Evolutionary conservation across 2,797 vertebrate species (phyloP).

Genomic region (Cossypha polioptera): DNA sequence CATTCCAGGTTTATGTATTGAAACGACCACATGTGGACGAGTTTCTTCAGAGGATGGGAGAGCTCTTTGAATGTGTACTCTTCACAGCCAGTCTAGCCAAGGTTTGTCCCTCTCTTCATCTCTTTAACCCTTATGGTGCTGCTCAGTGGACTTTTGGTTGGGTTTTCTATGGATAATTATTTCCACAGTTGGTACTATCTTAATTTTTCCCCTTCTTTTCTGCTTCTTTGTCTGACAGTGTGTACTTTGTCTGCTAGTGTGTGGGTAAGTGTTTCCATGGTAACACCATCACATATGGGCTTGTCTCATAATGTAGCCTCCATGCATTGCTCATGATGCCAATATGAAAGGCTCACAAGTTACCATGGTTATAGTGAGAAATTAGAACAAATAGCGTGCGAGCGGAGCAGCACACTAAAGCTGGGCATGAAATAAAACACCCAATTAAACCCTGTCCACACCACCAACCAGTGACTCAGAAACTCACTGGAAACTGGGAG

Average conservation of each 20-base stretch:
- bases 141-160: constrained; percentile 19
- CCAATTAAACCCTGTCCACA: neutral
- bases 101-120: constrained; percentile 71
- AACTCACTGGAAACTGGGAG: neutral
- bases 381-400: constrained; percentile 63
- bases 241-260: constrained; percentile 79
- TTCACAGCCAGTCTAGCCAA: constrained; percentile 98
- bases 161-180: constrained; percentile 28
- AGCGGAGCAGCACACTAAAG: constrained; percentile 13
- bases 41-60: constrained; percentile 97
- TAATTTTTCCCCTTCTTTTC: constrained; percentile 72
- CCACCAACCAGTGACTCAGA: neutral
- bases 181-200: constrained; percentile 51
- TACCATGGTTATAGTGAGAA: constrained; percentile 75
- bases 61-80: constrained; percentile 96
- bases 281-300: constrained; percentile 76
- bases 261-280: constrained; percentile 85
- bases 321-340: constrained; percentile 73
- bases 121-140: neutral
- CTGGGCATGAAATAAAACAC: constrained; percentile 53
- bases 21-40: constrained; percentile 96
- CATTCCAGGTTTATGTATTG: constrained; percentile 91
- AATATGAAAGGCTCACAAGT: constrained; percentile 73
- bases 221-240: constrained; percentile 76
- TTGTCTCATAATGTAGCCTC: constrained; percentile 74